Conservation (phyloP, 1,140 invertebrate species). For the Heterodera carotae region DNA sequence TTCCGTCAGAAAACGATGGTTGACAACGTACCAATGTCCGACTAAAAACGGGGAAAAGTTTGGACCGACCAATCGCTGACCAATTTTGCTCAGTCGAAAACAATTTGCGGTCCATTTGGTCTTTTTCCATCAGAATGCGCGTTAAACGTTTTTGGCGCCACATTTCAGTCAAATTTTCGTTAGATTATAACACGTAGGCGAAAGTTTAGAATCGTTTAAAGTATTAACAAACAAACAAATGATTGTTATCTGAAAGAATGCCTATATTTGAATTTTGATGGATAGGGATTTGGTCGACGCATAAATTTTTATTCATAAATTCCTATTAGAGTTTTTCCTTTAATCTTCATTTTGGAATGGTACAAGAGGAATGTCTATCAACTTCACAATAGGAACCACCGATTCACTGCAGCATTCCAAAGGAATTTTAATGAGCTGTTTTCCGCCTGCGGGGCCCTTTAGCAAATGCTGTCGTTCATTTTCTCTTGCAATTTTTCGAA, state of each 20-base stretch:
- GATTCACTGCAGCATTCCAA: conserved; percentile 2
- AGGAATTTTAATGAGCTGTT: background rate
- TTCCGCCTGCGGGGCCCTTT: conserved; percentile 4
- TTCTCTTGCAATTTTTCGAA: background rate
- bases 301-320: no score
- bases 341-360: conserved; percentile 1
- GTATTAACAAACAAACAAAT: no score
- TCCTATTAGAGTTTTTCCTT: background rate
- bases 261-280: no score
- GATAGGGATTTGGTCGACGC: no score
- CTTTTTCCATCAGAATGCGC: conserved; percentile 33
- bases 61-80: background rate
- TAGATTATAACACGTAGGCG: no score
- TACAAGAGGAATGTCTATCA: conserved; percentile 6
- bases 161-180: no score
- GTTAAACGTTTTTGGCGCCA: conserved; percentile 8
- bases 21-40: conserved; percentile 73
- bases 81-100: conserved; percentile 15
- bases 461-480: conserved; percentile 23
- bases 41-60: conserved; percentile 4
- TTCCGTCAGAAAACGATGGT: conserved; percentile 67
- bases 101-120: conserved; percentile 26
- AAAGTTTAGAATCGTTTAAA: no score
- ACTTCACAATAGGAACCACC: conserved; percentile 4
- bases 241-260: no score